Conservation (phyloP, 2,113 vertebrate species). For the Anarhynchus alexandrinus region DNA sequence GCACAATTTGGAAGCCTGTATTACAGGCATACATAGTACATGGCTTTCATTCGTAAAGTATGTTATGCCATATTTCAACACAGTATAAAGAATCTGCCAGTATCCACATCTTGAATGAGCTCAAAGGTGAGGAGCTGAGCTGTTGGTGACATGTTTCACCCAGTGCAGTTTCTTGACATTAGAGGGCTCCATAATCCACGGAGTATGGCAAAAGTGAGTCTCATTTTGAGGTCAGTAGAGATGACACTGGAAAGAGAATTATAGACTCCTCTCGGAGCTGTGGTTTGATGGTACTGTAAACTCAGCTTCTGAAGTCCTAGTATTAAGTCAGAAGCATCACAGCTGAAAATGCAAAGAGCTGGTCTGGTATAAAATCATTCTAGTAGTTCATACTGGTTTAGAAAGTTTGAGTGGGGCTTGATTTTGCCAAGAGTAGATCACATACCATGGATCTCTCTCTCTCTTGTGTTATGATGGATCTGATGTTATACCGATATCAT, state of each 20-base stretch:
- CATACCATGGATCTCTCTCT: background rate
- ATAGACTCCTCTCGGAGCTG: background rate
- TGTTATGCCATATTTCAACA: background rate
- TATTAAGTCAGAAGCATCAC: background rate
- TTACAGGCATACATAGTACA: too few relatives aligned
- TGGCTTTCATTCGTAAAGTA: background rate
- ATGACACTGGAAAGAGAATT: background rate
- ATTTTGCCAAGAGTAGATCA: background rate
- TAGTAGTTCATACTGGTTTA: background rate
- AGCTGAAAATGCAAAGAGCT: background rate
- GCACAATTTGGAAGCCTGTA: background rate
- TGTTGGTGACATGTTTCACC: background rate
- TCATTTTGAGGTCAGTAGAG: constrained; percentile 6
- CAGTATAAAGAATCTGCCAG: background rate
- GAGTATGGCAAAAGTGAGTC: background rate
- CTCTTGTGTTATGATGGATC: background rate
- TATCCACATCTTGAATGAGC: background rate
- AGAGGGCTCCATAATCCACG: constrained; percentile 62
- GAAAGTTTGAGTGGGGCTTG: background rate
- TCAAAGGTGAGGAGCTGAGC: background rate
- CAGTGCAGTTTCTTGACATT: constrained; percentile 54
- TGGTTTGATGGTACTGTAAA: background rate
- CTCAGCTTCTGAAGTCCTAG: background rate
- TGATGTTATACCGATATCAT: background rate
- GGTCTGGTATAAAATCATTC: background rate